Evolutionary conservation across 2,888 invertebrate genomes (phyloP).

Genomic region (Lacanobia oleracea): DNA sequence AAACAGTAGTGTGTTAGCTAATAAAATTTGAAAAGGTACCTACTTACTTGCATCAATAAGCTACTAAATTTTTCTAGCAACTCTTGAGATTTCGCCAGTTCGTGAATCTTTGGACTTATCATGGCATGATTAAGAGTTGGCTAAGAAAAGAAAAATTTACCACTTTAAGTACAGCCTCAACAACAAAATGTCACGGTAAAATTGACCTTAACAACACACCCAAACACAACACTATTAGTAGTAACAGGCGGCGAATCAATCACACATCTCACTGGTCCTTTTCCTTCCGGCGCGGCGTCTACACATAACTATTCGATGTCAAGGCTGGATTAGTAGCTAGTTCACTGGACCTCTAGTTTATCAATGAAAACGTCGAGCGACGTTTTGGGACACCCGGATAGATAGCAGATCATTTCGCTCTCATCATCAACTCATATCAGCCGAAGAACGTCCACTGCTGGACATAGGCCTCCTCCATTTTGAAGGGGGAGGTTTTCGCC

Average conservation of each 20-base stretch:
- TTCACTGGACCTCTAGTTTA: neutral
- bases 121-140: neutral
- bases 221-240: neutral
- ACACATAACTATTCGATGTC: constrained; percentile 3
- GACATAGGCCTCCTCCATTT: too few relatives aligned
- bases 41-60: neutral
- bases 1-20: neutral
- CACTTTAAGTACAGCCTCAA: neutral
- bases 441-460: too few relatives aligned
- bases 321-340: neutral
- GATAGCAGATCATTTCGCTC: neutral
- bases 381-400: neutral
- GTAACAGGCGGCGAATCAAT: constrained; percentile 24
- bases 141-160: neutral
- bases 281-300: constrained; percentile 21
- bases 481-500: too few relatives aligned
- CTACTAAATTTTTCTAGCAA: neutral
- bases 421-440: too few relatives aligned
- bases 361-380: neutral
- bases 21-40: neutral
- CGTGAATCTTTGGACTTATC: neutral
- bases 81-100: neutral
- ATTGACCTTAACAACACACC: neutral
- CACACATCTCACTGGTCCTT: constrained; percentile 34
- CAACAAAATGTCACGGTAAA: neutral